Percentiles rank a stretch among this genome's conserved stretches.
Conservation (phyloP, 2,113 vertebrate species). For the Pleuronectes platessa region DNA sequence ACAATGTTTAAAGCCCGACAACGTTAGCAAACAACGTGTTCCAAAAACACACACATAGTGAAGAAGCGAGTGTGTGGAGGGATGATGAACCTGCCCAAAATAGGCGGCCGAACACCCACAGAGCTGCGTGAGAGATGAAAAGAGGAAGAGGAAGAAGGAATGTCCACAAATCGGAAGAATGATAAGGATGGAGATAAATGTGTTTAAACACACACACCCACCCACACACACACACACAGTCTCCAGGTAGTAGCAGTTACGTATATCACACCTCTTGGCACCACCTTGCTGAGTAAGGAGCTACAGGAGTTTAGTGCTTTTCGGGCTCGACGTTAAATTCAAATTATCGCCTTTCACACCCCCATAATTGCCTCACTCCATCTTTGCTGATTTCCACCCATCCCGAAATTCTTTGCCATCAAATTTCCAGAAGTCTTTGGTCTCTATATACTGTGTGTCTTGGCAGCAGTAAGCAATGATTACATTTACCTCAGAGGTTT, state of each 20-base stretch:
- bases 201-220: background rate
- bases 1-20: constrained; percentile 6
- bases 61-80: constrained; percentile 5
- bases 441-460: too few relatives aligned
- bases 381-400: too few relatives aligned
- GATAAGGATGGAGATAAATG: background rate
- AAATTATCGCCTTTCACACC: constrained; percentile 11
- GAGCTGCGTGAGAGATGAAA: constrained; percentile 24
- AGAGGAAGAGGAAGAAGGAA: constrained; percentile 5
- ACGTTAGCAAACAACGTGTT: too few relatives aligned
- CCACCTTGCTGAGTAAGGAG: background rate
- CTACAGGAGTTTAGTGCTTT: background rate
- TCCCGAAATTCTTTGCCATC: too few relatives aligned
- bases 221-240: background rate
- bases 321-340: constrained; percentile 8
- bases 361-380: too few relatives aligned
- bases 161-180: background rate
- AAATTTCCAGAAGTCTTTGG: too few relatives aligned
- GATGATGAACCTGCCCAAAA: constrained; percentile 42
- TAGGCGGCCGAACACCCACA: constrained; percentile 50
- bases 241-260: background rate
- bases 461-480: too few relatives aligned
- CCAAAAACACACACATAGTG: background rate
- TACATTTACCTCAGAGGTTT: too few relatives aligned
- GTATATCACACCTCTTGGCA: background rate